These are phyloP conservation scores for Trinectes maculatus DNA, from an alignment of 2,113 vertebrate species.

Conservation along the genomic window DNA sequence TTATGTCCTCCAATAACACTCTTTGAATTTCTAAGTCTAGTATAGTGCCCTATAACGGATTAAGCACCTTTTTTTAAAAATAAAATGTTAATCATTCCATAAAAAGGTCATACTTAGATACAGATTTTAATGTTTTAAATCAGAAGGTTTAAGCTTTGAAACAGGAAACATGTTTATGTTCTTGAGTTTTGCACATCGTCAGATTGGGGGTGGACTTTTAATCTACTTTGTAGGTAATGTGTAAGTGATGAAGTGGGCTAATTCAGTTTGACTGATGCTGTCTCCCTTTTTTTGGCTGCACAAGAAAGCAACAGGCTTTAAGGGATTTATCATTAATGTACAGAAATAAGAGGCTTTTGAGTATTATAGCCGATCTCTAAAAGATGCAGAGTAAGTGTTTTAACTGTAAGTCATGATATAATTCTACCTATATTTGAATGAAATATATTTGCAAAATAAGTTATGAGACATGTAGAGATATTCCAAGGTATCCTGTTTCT, in stretches of 20 bases:
- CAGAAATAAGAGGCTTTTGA: too few species aligned
- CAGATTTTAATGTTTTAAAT: not conserved
- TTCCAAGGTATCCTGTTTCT: not conserved
- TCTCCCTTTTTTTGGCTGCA: too few species aligned
- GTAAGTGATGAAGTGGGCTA: not conserved
- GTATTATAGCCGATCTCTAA: not conserved
- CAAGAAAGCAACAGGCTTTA: too few species aligned
- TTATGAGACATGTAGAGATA: not conserved
- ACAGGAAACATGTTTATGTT: constrained; percentile 2
- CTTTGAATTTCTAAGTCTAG: too few species aligned
- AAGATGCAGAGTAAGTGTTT: not conserved
- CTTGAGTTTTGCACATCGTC: constrained; percentile 5
- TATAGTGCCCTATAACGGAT: too few species aligned
- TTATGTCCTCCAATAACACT: too few species aligned
- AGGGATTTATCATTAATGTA: too few species aligned
- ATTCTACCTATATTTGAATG: not conserved
- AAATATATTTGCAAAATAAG: not conserved
- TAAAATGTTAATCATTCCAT: too few species aligned
- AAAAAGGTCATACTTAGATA: not conserved
- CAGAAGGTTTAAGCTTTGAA: constrained; percentile 14
- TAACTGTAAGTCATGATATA: constrained; percentile 2
- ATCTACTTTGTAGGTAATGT: constrained; percentile 13
- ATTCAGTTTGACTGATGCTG: constrained; percentile 5
- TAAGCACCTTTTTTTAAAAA: too few species aligned
- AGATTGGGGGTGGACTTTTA: not conserved